Percentiles rank a stretch among this genome's conserved stretches.
Evolutionary conservation across 2,797 vertebrate species (phyloP).

Genomic region (Chelon labrosus): DNA sequence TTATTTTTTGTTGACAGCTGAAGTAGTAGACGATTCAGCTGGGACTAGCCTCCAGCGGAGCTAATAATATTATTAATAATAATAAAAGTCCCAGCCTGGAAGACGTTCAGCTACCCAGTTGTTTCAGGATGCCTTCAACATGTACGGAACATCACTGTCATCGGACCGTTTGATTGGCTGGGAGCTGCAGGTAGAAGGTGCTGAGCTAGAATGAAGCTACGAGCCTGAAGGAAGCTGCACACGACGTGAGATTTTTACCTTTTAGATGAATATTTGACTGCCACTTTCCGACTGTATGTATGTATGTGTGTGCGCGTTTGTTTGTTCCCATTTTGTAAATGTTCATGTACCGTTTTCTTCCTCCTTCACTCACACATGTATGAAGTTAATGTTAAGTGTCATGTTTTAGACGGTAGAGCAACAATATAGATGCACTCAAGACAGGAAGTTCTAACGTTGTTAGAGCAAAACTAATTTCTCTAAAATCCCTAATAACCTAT

Average conservation of each 20-base stretch:
- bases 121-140: conserved; percentile 4
- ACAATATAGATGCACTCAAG: conserved; percentile 37
- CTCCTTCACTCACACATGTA: conserved; percentile 17
- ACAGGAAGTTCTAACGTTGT: conserved; percentile 27
- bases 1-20: conserved; percentile 24
- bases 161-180: conserved; percentile 14
- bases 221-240: conserved; percentile 35
- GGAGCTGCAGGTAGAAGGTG: conserved; percentile 21
- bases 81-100: too few species aligned
- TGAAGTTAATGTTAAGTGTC: conserved; percentile 31
- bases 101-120: background rate
- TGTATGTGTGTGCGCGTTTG: conserved; percentile 22
- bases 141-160: background rate
- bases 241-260: conserved; percentile 47
- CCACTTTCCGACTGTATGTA: conserved; percentile 27
- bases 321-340: conserved; percentile 42
- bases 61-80: too few species aligned
- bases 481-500: too few species aligned
- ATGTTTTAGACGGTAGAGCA: conserved; percentile 53
- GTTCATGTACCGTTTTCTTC: conserved; percentile 9
- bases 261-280: conserved; percentile 48
- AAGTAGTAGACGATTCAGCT: conserved; percentile 9
- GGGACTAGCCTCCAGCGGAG: background rate
- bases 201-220: too few species aligned
- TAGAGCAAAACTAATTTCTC: background rate